Base-by-base conservation (phyloP, 2,888 invertebrate species). In the Campoplex nolae region DNA sequence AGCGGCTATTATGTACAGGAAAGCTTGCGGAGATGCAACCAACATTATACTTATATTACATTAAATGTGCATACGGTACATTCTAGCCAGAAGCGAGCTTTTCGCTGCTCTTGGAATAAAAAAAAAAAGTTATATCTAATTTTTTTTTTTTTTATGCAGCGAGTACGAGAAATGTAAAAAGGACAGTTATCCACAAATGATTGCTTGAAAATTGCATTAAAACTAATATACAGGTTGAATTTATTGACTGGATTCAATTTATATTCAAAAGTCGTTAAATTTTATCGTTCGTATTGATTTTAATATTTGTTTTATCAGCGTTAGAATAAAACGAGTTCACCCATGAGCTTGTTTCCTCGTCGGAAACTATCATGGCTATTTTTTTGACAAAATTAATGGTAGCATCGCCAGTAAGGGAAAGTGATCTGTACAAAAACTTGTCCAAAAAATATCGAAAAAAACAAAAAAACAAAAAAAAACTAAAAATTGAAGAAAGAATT, bases 1-100 rank as follows among this genome's bases (percentile, higher is more conserved):
- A 51, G 35, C 23, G 67, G 11, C 65, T 67, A n/a, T 76, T 48
- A 28, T 67, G 48, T 48, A 38, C 16, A 71, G 48, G 2, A 13
- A 76, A 71, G 62, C 13, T 32, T 42, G 54, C 54, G 35, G 70
- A 32, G 54, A 70, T 51, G 23, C 11, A 58, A 35, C 73, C 42
- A 73, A n/a, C 32, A 45, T 45, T 48, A 35, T 35, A 28, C 71
- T 16, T 32, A 51, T 51, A 18, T 71, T n/a, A 35, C 9, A 51
- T 35, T n/a, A 51, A 28, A 71, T 54, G 51, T 51, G 16, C 51
- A 54, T 48, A 45, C 23, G 70, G 23, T 18, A 18, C 32, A 51
- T 35, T 73, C 32, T 6, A 51, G 35, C 18, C 3, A 16, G 51
- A 51, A 73, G 9, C 42, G 23, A 18, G 9, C 7, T 23, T 4